These are phyloP conservation scores for Prunella strophiata DNA, from an alignment of 2,797 vertebrate genomes.

Conservation along the genomic window DNA sequence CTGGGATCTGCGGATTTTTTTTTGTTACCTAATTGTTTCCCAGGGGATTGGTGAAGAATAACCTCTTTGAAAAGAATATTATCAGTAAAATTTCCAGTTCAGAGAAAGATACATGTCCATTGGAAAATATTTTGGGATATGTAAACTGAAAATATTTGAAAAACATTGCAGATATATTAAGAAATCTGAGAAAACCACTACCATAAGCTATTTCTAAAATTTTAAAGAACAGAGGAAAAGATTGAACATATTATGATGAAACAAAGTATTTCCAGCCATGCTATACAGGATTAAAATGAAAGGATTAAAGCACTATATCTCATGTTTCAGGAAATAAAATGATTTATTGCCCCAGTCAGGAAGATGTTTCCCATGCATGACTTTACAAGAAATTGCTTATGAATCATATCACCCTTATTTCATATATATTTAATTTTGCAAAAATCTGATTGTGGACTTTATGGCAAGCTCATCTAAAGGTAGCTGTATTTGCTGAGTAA, in stretches of 20 bases:
- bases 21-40: background rate
- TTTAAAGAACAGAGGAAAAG: background rate
- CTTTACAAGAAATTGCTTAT: background rate
- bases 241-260: background rate
- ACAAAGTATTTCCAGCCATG: background rate
- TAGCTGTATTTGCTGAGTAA: background rate
- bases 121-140: background rate
- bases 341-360: background rate
- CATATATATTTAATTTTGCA: background rate
- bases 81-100: background rate
- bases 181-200: background rate
- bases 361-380: background rate
- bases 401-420: constrained; percentile 6
- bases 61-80: background rate
- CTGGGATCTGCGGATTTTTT: background rate
- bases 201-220: background rate
- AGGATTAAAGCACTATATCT: background rate
- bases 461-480: background rate
- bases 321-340: constrained; percentile 21
- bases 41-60: background rate
- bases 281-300: background rate
- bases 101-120: background rate
- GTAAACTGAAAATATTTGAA: background rate
- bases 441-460: background rate
- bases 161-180: background rate